Evolutionary conservation across 2,113 vertebrate species (phyloP), one percentile per base, ranked within the genome.

Genomic region (Tiliqua scincoides): DNA sequence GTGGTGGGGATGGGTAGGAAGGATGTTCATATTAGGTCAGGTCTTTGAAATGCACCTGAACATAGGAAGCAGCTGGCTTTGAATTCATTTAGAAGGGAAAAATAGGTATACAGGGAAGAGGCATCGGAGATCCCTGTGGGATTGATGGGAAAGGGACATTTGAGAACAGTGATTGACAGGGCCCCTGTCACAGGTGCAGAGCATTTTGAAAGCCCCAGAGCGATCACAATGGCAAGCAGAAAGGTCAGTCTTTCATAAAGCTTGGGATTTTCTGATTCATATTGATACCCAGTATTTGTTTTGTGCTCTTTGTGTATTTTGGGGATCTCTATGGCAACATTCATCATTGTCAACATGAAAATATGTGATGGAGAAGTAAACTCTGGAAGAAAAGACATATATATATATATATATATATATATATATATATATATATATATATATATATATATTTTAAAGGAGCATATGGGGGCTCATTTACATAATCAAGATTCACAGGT

Each of bases 201-300:
- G 43, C 35, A 74, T 65, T 57, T 48, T 52, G 43, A 86, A 81
- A 74, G 10, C 77, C 18, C n/a, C 70, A 65, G 17, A 72, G n/a
- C 65, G 70, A 86, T 20, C 81, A 65, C 78, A 74, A 65, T 79
- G 85, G 23, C n/a, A 52, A 5, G n/a, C 23, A 15, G 70, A 86
- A 81, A 81, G 78, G 78, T 81, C 85, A 81, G 57, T 17, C 37
- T 81, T 80, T 73, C 77, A 86, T 67, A 68, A 79, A 73, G 67
- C 21, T 17, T 27, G 61, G 68, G 40, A 35, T 48, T 73, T 72
- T 62, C 27, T 80, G 59, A 86, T 73, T 80, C 30, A 63, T 15
- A 63, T 86, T 73, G 68, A 63, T 43, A 86, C 43, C n/a, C 61
- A 30, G 43, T 59, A 54, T 81, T 86, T 86, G 59, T 86, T 81